Evolutionary conservation across 2,888 invertebrate genomes (phyloP), one percentile per base, ranked within the genome.

Genomic region (Lepidochitona cinerea): DNA sequence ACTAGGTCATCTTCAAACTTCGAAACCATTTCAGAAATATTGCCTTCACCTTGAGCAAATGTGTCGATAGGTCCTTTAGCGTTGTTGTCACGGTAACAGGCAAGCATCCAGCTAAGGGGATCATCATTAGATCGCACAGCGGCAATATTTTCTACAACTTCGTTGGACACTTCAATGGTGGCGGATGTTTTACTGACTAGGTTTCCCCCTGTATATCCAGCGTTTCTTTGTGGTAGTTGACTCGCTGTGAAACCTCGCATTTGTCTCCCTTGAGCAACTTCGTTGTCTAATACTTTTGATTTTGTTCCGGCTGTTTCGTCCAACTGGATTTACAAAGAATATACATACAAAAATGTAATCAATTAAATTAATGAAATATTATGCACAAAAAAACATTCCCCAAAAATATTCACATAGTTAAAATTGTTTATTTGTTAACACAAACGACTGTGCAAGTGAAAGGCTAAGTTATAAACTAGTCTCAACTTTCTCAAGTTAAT

Each of bases 221-320:
- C 77, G 26, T 75, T 78, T 65, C 83, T 71, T 64, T 84, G 81
- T n/a, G 85, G 85, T 1, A 86, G 76, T 73, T 87, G 85, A 6
- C 80, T 81, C 9, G 84, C 79, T 0, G 88, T 89, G 75, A 89
- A 89, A 6, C 89, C 89, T 70, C 89, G 81, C 80, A 86, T 84
- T 71, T 88, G 89, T 53, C 84, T 75, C 0, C 85, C 84, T n/a
- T 78, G 79, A 6, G 78, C 76, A 0, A 75, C 77, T 41, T 88
- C 88, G 5, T 35, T 37, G n/a, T 66, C 66, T 3, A 87, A 66
- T 12, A 89, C 89, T 68, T 87, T 89, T 9, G 86, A 88, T 54
- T 85, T 85, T 49, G 86, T 89, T 7, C 88, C 87, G n/a, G 87
- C 81, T 18, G 81, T 86, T 68, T 89, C 89, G 71, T 87, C 87